phyloP scores from a whole-genome alignment of 2,888 invertebrate genomes.

The Euproctis similis region DNA sequence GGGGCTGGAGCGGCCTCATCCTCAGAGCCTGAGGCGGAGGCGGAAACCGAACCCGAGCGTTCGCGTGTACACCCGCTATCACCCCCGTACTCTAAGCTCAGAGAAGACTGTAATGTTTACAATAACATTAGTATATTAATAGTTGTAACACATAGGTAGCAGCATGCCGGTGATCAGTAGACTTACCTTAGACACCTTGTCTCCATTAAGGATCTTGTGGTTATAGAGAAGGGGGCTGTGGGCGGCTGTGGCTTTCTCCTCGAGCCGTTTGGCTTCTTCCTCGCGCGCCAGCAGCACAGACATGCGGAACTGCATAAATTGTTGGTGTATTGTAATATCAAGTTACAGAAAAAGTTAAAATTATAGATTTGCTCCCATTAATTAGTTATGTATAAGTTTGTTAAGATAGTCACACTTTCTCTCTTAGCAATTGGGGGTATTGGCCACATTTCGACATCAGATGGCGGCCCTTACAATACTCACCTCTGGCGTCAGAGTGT shows the following conservation, averaged over 20 bases:
- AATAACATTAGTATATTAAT: neutral
- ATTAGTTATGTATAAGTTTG: too few species aligned
- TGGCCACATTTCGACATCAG: too few species aligned
- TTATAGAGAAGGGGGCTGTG: slow-evolving; percentile 54
- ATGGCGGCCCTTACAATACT: too few species aligned
- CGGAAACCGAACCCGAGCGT: slow-evolving; percentile 30
- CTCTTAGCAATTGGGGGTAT: too few species aligned
- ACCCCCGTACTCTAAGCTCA: slow-evolving; percentile 43
- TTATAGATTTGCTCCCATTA: too few species aligned
- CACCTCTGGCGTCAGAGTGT: slow-evolving; percentile 72
- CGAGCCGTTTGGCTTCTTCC: slow-evolving; percentile 62
- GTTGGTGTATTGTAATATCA: too few species aligned
- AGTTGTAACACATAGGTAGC: too few species aligned
- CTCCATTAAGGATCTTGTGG: slow-evolving; percentile 34
- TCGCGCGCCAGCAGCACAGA: slow-evolving; percentile 81
- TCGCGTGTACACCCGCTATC: slow-evolving; percentile 26
- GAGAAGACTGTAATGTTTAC: slow-evolving; percentile 38
- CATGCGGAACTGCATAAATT: slow-evolving; percentile 87
- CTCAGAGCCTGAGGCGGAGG: too few species aligned
- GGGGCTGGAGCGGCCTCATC: slow-evolving; percentile 34
- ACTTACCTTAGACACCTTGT: slow-evolving; percentile 31
- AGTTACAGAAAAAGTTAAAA: too few species aligned
- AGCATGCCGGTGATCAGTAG: too few species aligned
- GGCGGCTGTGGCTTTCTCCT: slow-evolving; percentile 49
- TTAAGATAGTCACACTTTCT: too few species aligned